These are phyloP conservation scores for chimpanzee (Pan troglodytes) DNA, from an alignment of 2,113 vertebrate species.

Conservation along the genomic window NHGRI_mPanTro3-v2.1_pri NC_086015.1:142503501-142504000, in stretches of 20 bases:
- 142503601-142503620: not conserved
- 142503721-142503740: not conserved
- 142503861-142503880: not conserved
- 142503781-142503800: not conserved
- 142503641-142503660: not conserved
- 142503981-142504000: not conserved
- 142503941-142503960: not conserved
- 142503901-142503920: not conserved
- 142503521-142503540: not conserved
- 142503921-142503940: not conserved
- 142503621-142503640: not conserved
- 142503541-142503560: not conserved
- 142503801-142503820: not conserved
- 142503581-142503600: not conserved
- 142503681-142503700: not conserved
- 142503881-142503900: not conserved
- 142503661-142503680: not conserved
- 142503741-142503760: not conserved
- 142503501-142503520: not conserved
- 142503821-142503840: not conserved
- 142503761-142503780: too few species aligned
- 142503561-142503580: not conserved
- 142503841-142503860: not conserved
- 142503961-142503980: not conserved
- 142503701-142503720: not conserved